Evolutionary conservation across 2,888 invertebrate species (phyloP).

Genomic region (Pinctada fucata): DNA sequence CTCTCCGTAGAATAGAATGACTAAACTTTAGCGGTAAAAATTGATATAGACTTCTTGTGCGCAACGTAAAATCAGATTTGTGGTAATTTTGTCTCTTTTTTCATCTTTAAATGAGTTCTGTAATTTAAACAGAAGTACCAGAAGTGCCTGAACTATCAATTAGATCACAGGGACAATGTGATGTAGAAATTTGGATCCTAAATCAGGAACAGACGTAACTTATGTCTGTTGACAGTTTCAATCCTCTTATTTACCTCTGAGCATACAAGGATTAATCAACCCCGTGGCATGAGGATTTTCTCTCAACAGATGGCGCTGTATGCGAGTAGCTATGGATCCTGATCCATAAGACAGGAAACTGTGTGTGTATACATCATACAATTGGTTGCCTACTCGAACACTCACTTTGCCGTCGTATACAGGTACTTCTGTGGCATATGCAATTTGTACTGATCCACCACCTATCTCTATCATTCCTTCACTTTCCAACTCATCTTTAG

Average conservation of each 20-base stretch:
- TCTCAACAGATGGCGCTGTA: constrained; percentile 51
- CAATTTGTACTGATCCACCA: constrained; percentile 79
- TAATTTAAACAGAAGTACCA: too few relatives aligned
- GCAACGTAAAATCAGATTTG: too few relatives aligned
- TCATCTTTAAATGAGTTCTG: too few relatives aligned
- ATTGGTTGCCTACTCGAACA: constrained; percentile 60
- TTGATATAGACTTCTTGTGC: too few relatives aligned
- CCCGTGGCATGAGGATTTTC: constrained; percentile 45
- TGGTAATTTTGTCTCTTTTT: too few relatives aligned
- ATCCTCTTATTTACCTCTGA: constrained; percentile 50
- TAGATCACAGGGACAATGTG: too few relatives aligned
- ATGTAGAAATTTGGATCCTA: too few relatives aligned
- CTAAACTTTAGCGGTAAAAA: too few relatives aligned
- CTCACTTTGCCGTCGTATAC: constrained; percentile 72
- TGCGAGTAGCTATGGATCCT: constrained; percentile 55
- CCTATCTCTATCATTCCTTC: constrained; percentile 80
- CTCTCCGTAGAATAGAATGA: too few relatives aligned
- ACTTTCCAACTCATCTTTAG: constrained; percentile 50
- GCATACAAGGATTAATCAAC: constrained; percentile 63
- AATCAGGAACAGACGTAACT: too few relatives aligned
- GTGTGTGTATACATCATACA: constrained; percentile 71
- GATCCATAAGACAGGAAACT: constrained; percentile 73
- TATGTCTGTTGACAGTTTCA: too few relatives aligned
- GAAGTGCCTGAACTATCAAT: too few relatives aligned
- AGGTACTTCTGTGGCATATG: constrained; percentile 73